phyloP scores from a whole-genome alignment of 1,140 invertebrate species.

The Solen grandis region DNA sequence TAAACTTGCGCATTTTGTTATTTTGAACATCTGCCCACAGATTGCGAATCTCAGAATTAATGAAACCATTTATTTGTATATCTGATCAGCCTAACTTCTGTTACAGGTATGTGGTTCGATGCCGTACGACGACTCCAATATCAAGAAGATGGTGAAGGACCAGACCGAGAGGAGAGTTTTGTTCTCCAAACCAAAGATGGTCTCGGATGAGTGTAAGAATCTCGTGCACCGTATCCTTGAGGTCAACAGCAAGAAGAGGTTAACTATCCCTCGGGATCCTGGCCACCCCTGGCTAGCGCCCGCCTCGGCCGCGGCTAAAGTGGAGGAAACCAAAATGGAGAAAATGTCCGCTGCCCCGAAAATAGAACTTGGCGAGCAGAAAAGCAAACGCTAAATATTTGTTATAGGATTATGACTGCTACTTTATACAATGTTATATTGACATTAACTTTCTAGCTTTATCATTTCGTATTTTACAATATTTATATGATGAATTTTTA shows the following conservation, averaged over 20 bases:
- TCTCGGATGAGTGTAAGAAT: constrained; percentile 69
- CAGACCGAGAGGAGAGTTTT: constrained; percentile 85
- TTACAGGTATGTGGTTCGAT: constrained; percentile 77
- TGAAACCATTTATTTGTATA: too few species aligned
- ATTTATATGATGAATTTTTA: too few species aligned
- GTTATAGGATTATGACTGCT: too few species aligned
- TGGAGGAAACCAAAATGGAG: constrained; percentile 18
- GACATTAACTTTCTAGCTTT: not conserved
- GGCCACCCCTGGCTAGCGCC: constrained; percentile 64
- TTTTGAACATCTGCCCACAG: too few species aligned
- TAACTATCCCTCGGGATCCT: constrained; percentile 61
- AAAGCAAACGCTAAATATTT: too few species aligned
- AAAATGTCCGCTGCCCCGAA: constrained; percentile 17
- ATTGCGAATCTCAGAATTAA: too few species aligned
- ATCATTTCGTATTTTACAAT: too few species aligned
- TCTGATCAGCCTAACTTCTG: not conserved
- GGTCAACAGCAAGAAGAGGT: constrained; percentile 70
- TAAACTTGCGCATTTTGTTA: too few species aligned
- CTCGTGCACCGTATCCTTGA: constrained; percentile 76
- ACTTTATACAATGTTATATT: not conserved
- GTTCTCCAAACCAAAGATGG: constrained; percentile 73
- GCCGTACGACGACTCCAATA: constrained; percentile 80
- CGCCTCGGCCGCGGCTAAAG: not conserved
- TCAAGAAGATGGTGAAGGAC: constrained; percentile 78
- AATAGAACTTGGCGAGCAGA: not conserved